Conservation (phyloP, 2,888 invertebrate species). For the Pachymerium ferrugineum region DNA sequence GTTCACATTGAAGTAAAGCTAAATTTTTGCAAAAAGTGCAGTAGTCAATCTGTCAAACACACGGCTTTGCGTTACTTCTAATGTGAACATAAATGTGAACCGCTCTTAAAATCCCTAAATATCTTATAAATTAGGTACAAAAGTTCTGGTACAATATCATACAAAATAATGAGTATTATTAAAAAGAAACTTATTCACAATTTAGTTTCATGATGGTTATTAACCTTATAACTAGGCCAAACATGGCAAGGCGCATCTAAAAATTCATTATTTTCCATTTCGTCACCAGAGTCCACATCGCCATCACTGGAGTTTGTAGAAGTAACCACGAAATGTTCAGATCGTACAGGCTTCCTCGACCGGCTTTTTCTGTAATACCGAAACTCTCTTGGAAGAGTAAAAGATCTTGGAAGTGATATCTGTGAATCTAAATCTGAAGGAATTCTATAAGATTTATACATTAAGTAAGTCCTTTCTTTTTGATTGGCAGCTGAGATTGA, state of each 20-base stretch:
- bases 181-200: conserved; percentile 43
- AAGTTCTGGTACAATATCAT: conserved; percentile 39
- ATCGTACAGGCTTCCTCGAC: conserved; percentile 56
- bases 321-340: conserved; percentile 62
- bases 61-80: too few relatives aligned
- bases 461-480: conserved; percentile 33
- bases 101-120: not conserved
- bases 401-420: conserved; percentile 75
- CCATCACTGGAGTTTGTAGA: conserved; percentile 83
- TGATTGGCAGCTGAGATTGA: conserved; percentile 28
- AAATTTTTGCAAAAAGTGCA: too few relatives aligned
- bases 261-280: conserved; percentile 49
- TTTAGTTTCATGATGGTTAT: not conserved
- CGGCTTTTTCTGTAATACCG: conserved; percentile 64
- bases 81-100: not conserved
- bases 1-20: too few relatives aligned
- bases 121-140: not conserved
- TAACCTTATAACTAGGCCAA: not conserved
- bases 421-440: conserved; percentile 68
- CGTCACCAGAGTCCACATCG: conserved; percentile 75
- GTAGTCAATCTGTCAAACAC: too few relatives aligned
- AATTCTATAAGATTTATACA: conserved; percentile 54
- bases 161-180: conserved; percentile 48
- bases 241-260: too few relatives aligned
- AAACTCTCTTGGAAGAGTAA: conserved; percentile 77